Evolutionary conservation across 53 echinoderm and acorn worm species (phyloP).

Genomic region (Antedon mediterranea): DNA sequence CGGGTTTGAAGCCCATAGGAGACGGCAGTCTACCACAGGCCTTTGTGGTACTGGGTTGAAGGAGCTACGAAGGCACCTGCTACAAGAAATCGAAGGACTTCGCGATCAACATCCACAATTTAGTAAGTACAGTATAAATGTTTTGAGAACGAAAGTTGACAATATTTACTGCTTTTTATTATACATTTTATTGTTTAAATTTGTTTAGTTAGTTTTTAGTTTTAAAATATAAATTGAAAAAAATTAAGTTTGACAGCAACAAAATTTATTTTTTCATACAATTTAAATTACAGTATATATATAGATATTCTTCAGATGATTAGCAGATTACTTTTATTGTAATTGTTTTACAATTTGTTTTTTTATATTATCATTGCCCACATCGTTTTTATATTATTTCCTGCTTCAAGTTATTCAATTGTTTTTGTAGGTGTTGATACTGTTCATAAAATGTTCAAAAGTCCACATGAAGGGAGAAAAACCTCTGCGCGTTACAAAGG

Average conservation of each 20-base stretch:
- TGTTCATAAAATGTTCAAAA: not conserved
- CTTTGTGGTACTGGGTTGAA: conserved; percentile 12
- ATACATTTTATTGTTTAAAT: not conserved
- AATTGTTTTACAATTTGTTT: too few species aligned
- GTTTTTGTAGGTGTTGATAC: not conserved
- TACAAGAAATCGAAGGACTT: not conserved
- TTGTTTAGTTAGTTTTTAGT: too few species aligned
- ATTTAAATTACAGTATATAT: too few species aligned
- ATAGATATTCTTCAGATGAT: too few species aligned
- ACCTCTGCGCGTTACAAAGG: not conserved
- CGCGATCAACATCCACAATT: not conserved
- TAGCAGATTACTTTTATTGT: too few species aligned
- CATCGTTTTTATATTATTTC: not conserved
- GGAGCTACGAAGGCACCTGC: conserved; percentile 7
- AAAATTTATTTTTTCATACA: too few species aligned
- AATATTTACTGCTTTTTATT: not conserved
- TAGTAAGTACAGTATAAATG: not conserved
- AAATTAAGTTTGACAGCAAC: too few species aligned
- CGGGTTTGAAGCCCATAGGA: conserved; percentile 19
- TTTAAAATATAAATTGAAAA: too few species aligned
- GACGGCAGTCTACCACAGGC: conserved; percentile 3
- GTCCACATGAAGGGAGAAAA: not conserved
- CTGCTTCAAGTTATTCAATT: not conserved
- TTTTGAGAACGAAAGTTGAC: too few species aligned
- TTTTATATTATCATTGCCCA: not conserved